Evolutionary conservation across 2,113 vertebrate genomes (phyloP), one percentile per base, ranked within the genome.

Genomic region (Cinclus cinclus): DNA sequence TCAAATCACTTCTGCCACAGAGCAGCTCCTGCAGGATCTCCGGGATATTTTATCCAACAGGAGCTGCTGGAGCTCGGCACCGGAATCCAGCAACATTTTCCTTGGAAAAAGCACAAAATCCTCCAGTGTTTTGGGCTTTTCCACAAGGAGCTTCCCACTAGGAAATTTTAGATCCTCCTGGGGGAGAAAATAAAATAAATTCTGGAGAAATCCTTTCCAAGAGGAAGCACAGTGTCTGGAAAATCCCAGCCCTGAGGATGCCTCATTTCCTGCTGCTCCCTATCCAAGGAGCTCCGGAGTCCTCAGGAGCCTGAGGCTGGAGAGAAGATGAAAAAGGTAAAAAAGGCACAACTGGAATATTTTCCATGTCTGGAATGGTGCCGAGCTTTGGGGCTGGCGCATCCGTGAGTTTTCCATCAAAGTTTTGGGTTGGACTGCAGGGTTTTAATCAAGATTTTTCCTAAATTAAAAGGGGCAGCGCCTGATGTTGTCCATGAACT

Each of bases 41-140:
- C 0, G 30, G 18, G 15, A 37, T 41, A 13, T 42, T 10, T 2
- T 3, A 2, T 42, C 0, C 2, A 8, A 52, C 50, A 28, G 50
- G 50, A 52, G 25, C 47, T 49, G 47, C 30, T 15, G n/a, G 46
- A 63, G 4, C 44, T 59, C 3, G 3, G 70, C 73, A 44, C 47
- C 15, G 2, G 53, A 81, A 69, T 25, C 8, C 10, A 37, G 44
- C 67, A 80, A 63, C 78, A 7, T 49, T 76, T 76, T 37, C 56
- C 60, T 55, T 15, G 65, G 69, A 82, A 78, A 81, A 85, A 0
- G 0, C 49, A 28, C 37, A 27, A 30, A 33, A 10, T 71, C 83
- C 64, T 67, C 42, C 31, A 9, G n/a, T 4, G 7, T 10, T 89
- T 56, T 37, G 27, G 47, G 11, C 3, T 70, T 81, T 69, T 62